These are phyloP conservation scores for human DNA, from an alignment of 2,113 vertebrate genomes.

Conservation along the genomic window GRCh38 chr18:35802001-35802500, in stretches of 20 bases:
- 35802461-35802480: slow-evolving; percentile 32
- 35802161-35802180: not conserved
- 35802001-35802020: not conserved
- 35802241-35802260: not conserved
- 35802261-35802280: not conserved
- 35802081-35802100: not conserved
- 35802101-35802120: not conserved
- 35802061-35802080: not conserved
- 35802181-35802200: not conserved
- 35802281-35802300: not conserved
- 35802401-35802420: not conserved
- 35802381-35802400: not conserved
- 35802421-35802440: not conserved
- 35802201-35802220: not conserved
- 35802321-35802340: not conserved
- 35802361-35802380: not conserved
- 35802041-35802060: not conserved
- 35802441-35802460: slow-evolving; percentile 33
- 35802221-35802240: not conserved
- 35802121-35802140: not conserved
- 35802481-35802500: not conserved
- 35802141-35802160: not conserved
- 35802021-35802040: not conserved
- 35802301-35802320: not conserved
- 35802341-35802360: not conserved